A percentile compares a stretch with the other conserved stretches of the same genome.
Evolutionary conservation across 2,797 vertebrate genomes (phyloP).

Genomic region (Muscicapa comitata): DNA sequence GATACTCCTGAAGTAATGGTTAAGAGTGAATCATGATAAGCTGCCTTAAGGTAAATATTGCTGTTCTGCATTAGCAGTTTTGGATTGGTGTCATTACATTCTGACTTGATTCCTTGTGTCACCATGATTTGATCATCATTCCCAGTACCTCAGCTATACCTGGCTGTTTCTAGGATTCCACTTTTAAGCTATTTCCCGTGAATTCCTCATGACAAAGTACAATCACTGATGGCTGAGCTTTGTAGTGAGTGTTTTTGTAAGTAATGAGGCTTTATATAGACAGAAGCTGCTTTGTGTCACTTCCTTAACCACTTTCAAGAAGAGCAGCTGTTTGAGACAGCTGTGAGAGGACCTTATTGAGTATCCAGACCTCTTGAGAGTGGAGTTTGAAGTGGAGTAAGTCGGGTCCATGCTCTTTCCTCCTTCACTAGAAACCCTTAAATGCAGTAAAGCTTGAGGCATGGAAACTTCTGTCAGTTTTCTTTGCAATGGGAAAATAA

Average conservation of each 20-base stretch:
- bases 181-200: background rate
- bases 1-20: background rate
- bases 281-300: background rate
- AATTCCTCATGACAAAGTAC: background rate
- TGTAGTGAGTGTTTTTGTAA: background rate
- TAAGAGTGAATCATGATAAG: background rate
- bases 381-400: background rate
- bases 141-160: background rate
- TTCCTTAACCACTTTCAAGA: background rate
- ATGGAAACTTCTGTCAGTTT: background rate
- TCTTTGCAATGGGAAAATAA: background rate
- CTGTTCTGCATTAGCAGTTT: background rate
- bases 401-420: rapidly evolving
- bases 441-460: background rate
- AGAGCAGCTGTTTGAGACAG: background rate
- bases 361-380: background rate
- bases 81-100: background rate
- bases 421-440: background rate
- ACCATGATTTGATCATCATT: background rate
- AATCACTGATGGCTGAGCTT: background rate
- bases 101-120: background rate
- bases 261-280: background rate
- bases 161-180: background rate
- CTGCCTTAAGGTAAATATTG: background rate
- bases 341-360: background rate